Evolutionary conservation across 64 coral and sea anemone species (phyloP).

Genomic region (Dendronephthya gigantea): DNA sequence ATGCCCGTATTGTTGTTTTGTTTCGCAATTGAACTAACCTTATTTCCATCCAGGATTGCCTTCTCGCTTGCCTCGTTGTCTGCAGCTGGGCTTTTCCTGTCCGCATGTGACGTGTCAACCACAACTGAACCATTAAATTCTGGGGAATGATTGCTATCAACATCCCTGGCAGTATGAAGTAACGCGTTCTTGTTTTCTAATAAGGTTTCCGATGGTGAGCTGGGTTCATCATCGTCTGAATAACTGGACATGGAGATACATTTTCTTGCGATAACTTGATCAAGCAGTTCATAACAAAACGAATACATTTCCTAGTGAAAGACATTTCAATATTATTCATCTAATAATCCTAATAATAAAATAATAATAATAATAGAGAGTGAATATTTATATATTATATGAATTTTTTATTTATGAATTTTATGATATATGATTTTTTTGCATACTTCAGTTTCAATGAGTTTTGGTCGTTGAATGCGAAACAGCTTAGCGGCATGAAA

Average conservation of each 20-base stretch:
- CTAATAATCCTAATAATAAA: too few relatives aligned
- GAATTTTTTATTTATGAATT: too few relatives aligned
- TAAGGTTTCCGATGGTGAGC: neutral
- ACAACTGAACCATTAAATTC: neutral
- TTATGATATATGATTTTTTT: too few relatives aligned
- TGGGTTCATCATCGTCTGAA: neutral
- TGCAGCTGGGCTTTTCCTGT: neutral
- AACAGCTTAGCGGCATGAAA: neutral
- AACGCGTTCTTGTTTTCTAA: neutral
- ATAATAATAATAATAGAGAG: too few relatives aligned
- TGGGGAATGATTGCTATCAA: neutral
- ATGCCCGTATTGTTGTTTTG: too few relatives aligned
- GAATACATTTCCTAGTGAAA: neutral
- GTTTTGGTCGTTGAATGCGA: neutral
- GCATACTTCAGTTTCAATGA: constrained; percentile 12
- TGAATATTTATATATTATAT: too few relatives aligned
- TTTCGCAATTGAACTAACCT: neutral
- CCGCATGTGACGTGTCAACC: neutral
- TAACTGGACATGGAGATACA: neutral
- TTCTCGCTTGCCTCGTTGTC: too few relatives aligned
- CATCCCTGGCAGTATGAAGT: neutral
- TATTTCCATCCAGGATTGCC: neutral
- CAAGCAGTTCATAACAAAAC: neutral
- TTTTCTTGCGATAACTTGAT: neutral
- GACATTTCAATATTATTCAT: neutral